Conservation (phyloP, 2,113 vertebrate species). For the Lophochroa leadbeateri region DNA sequence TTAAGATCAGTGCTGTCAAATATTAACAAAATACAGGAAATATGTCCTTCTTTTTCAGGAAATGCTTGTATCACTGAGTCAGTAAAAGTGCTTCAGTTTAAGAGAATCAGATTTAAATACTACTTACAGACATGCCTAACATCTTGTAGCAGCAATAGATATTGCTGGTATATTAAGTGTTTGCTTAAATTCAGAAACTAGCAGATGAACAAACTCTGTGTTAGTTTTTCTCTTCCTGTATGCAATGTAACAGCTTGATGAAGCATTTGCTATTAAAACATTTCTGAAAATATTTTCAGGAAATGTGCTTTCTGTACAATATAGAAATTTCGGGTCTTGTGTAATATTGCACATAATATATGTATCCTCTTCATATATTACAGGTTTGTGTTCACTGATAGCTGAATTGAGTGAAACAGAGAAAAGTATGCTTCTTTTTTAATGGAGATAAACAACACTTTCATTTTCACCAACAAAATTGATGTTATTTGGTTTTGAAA, state of each 20-base stretch:
- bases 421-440: not conserved
- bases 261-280: not conserved
- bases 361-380: not conserved
- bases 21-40: slow-evolving; percentile 51
- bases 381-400: not conserved
- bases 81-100: slow-evolving; percentile 20
- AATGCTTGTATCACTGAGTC: slow-evolving; percentile 39
- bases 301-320: not conserved
- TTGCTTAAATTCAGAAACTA: slow-evolving; percentile 13
- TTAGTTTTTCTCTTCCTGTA: not conserved
- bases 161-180: not conserved
- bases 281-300: not conserved
- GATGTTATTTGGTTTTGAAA: not conserved
- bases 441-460: not conserved
- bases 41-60: slow-evolving; percentile 45
- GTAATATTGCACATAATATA: not conserved
- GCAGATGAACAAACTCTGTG: not conserved
- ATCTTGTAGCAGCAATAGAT: not conserved
- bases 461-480: not conserved
- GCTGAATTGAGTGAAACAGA: not conserved
- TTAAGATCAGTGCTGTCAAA: slow-evolving; percentile 13
- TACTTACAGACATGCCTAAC: not conserved
- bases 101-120: slow-evolving; percentile 40
- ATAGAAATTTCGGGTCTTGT: not conserved
- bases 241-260: not conserved